Base-by-base conservation (phyloP, 1,140 invertebrate species). In the Doryteuthis pealeii region DNA sequence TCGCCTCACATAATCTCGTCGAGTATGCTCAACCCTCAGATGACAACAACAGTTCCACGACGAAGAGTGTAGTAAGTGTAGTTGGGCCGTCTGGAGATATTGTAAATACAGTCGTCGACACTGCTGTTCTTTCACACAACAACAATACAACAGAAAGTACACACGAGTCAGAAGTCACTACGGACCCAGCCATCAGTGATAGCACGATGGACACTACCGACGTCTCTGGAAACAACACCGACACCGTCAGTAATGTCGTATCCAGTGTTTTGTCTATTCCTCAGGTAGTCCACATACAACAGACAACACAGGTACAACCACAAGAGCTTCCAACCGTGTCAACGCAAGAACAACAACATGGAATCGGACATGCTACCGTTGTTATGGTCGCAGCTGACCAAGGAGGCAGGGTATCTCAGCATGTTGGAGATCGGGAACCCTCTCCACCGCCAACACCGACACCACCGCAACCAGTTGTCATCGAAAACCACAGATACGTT, bases 1-100 rank as follows among this genome's bases (percentile, higher is more conserved):
- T 89, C 18, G 83, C 81, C 45, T 77, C 74, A 35, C 54, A 73
- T 65, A 71, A 77, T 33, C 73, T 71, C 67, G 74, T 70, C 33
- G 73, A 71, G 14, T 75, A 75, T 26, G 68, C 79, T 18, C 35
- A 40, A 40, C 10, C 35, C 35, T 68, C 66, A 35, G 71, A 69
- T 65, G 54, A 69, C 14, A 58, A 65, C 71, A 66, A 77, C 14
- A 45, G 15, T 22, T 12, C 69, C 35, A n/a, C 28, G n/a, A 65
- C 45, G 26, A 26, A 73, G 32, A 74, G 45, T 30, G 40, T 68
- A 18, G 66, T 35, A 43, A 68, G 30, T 66, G 71, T 65, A 30
- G 65, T 66, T 33, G 43, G 54, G 10, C 54, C 54, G 58, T 26
- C 33, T 62, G 71, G 43, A 62, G 18, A 45, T 67, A 79, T 73